Percentiles rank a stretch among this genome's conserved stretches.
phyloP scores from a whole-genome alignment of 2,888 invertebrate species.

The Dyspetes luteomarginatus region DNA sequence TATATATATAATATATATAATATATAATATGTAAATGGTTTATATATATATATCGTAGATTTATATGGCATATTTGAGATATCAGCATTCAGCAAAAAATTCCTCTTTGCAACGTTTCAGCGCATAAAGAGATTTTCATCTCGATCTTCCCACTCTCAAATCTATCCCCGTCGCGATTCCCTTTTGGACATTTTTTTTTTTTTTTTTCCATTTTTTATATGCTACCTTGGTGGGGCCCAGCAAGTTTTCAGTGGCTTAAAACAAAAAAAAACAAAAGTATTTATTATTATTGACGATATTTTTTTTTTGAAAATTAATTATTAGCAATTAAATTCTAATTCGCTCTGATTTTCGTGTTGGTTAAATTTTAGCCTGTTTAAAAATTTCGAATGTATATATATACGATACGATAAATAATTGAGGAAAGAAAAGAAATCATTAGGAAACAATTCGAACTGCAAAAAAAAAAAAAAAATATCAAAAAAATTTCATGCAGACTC shows the following conservation, averaged over 20 bases:
- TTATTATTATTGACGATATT: neutral
- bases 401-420: no score
- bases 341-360: no score
- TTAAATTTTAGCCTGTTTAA: neutral
- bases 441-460: no score
- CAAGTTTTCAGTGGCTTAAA: no score
- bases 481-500: no score
- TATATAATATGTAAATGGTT: neutral
- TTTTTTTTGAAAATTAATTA: neutral
- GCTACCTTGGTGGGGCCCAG: neutral
- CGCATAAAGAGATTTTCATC: conserved; percentile 46
- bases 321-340: neutral
- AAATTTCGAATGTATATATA: no score
- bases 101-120: conserved; percentile 56
- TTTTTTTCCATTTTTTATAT: neutral
- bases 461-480: no score
- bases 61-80: conserved; percentile 11
- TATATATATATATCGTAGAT: neutral
- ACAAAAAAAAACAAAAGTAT: no score
- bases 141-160: neutral
- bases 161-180: neutral
- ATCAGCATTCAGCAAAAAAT: conserved; percentile 72
- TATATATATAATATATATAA: neutral
- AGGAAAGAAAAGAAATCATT: no score
- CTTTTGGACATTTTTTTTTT: no score